Conservation (phyloP, 2,888 invertebrate species). For the Tiliacea aurago region DNA sequence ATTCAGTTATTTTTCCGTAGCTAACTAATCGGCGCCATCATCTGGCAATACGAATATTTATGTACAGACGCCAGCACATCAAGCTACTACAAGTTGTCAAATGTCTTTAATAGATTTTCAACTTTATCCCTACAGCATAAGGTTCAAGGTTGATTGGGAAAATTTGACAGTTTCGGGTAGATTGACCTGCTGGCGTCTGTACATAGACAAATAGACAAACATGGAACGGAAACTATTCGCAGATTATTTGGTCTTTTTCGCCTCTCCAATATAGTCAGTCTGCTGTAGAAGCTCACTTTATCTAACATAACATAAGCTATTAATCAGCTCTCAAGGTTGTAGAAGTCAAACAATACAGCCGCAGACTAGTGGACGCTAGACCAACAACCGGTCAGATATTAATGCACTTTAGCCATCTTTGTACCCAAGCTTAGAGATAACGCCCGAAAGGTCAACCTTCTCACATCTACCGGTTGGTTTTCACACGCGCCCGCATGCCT, state of each 20-base stretch:
- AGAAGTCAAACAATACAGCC: constrained; percentile 38
- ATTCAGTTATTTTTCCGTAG: constrained; percentile 57
- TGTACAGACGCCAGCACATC: constrained; percentile 2
- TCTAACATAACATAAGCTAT: constrained; percentile 33
- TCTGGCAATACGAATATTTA: too few relatives aligned
- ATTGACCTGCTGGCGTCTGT: constrained; percentile 30
- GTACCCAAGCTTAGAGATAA: constrained; percentile 11
- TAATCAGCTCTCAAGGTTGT: constrained; percentile 35
- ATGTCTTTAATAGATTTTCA: too few relatives aligned
- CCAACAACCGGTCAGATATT: constrained; percentile 33
- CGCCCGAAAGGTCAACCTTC: constrained; percentile 1
- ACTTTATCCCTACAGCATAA: too few relatives aligned
- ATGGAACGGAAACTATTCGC: not conserved
- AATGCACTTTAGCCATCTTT: constrained; percentile 33
- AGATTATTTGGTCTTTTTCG: not conserved
- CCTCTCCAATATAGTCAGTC: not conserved
- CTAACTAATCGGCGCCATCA: constrained; percentile 31
- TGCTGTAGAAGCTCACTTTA: not conserved
- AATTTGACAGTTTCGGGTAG: too few relatives aligned
- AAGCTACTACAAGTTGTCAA: too few relatives aligned
- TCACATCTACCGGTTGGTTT: not conserved
- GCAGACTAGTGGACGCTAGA: constrained; percentile 13
- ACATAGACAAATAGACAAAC: constrained; percentile 7
- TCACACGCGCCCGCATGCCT: not conserved
- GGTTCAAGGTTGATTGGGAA: too few relatives aligned